Conservation (phyloP, 2,113 vertebrate species). For the Hydrolagus affinis region DNA sequence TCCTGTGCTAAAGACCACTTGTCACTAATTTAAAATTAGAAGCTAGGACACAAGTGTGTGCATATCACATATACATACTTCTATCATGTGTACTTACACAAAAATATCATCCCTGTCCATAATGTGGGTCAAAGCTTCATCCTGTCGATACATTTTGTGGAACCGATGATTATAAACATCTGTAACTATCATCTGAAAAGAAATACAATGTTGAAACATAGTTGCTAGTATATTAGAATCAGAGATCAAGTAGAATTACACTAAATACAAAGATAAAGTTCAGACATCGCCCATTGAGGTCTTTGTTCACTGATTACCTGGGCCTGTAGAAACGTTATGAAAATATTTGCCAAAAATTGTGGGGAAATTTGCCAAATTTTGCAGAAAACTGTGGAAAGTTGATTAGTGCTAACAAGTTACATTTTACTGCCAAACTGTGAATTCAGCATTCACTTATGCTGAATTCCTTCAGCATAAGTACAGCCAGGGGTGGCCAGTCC, state of each 20-base stretch:
- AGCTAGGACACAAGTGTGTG: background rate
- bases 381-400: too few relatives aligned
- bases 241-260: conserved; percentile 30
- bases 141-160: conserved; percentile 88
- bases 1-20: background rate
- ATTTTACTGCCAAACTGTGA: too few relatives aligned
- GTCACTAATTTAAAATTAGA: background rate
- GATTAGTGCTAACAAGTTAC: too few relatives aligned
- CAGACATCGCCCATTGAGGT: background rate
- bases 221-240: conserved; percentile 34
- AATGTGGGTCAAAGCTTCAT: conserved; percentile 86
- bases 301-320: background rate
- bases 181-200: conserved; percentile 87
- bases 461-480: too few relatives aligned
- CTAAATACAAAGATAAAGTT: background rate
- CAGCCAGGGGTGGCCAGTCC: too few relatives aligned
- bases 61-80: background rate
- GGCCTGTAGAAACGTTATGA: too few relatives aligned
- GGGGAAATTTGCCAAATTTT: too few relatives aligned
- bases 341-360: too few relatives aligned
- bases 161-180: conserved; percentile 96
- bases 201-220: background rate
- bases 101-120: conserved; percentile 94
- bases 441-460: too few relatives aligned
- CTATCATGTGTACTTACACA: conserved; percentile 63